A percentile compares a stretch with the other conserved stretches of the same genome.
These are phyloP conservation scores for Eupithecia vulgata DNA, from an alignment of 2,888 invertebrate species.

Conservation along the genomic window DNA sequence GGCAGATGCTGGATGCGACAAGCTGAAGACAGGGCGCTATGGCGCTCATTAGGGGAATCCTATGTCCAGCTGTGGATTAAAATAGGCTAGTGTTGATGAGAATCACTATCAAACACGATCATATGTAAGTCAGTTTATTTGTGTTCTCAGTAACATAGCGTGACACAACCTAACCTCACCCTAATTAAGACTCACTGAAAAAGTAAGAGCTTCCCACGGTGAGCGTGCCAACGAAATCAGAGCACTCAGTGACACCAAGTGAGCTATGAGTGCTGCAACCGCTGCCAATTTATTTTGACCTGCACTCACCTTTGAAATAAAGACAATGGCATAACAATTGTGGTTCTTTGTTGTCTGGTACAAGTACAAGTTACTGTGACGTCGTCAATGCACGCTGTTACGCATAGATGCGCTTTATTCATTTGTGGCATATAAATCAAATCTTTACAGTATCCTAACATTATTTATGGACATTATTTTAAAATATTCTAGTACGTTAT, in stretches of 20 bases:
- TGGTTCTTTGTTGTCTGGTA: constrained; percentile 56
- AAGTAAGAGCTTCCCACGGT: constrained; percentile 73
- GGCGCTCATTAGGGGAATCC: no score
- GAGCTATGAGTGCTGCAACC: constrained; percentile 61
- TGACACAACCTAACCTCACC: constrained; percentile 46
- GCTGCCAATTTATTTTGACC: constrained; percentile 57
- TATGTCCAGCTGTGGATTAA: no score
- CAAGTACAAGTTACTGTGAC: not conserved
- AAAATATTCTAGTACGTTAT: not conserved
- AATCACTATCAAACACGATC: not conserved
- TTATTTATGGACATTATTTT: not conserved
- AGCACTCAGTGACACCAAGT: constrained; percentile 73
- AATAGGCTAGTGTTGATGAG: no score
- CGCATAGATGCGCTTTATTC: not conserved
- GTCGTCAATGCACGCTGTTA: not conserved
- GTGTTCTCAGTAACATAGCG: constrained; percentile 16
- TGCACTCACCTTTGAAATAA: constrained; percentile 42
- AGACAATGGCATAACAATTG: constrained; percentile 43
- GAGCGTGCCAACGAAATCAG: constrained; percentile 67
- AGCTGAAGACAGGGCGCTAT: no score
- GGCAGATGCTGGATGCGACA: no score
- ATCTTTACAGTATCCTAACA: not conserved
- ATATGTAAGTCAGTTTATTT: not conserved
- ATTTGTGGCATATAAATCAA: not conserved
- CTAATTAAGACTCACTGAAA: constrained; percentile 60